Conservation (phyloP, 2,888 invertebrate genomes). For the Acheta domesticus region DNA sequence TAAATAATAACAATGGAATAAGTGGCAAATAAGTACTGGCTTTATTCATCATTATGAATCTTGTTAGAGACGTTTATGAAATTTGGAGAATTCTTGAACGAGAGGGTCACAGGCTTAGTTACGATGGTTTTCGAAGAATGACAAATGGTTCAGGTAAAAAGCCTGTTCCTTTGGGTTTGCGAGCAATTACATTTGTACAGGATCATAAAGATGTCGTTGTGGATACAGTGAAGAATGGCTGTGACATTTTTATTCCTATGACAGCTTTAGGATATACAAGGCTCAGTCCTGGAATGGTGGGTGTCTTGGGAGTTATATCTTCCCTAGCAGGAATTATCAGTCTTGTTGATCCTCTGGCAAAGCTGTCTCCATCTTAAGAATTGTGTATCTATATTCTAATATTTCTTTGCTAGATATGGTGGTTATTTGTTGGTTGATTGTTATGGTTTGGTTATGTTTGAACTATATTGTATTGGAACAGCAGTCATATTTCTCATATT, state of each 20-base stretch:
- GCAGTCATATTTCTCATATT: no score
- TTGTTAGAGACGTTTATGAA: constrained; percentile 80
- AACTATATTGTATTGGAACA: background rate
- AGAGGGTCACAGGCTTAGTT: constrained; percentile 35
- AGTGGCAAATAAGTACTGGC: constrained; percentile 77
- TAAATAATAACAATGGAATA: constrained; percentile 73
- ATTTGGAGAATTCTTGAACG: constrained; percentile 61
- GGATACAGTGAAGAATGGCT: constrained; percentile 79
- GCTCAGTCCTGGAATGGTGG: constrained; percentile 73
- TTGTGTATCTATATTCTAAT: background rate
- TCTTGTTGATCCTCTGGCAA: constrained; percentile 72
- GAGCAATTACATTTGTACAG: constrained; percentile 42
- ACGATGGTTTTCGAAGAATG: constrained; percentile 19
- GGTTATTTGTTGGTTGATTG: background rate
- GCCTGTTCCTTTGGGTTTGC: constrained; percentile 27
- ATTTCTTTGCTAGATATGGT: background rate
- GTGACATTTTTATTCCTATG: constrained; percentile 84
- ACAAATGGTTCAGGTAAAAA: constrained; percentile 22
- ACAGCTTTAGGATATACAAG: constrained; percentile 74
- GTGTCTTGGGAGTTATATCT: constrained; percentile 74
- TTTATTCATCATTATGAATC: constrained; percentile 73
- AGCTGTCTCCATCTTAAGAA: constrained; percentile 59
- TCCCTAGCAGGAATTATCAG: constrained; percentile 76
- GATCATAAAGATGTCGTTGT: constrained; percentile 66
- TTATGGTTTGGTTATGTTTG: background rate